These are phyloP conservation scores for Zeuzera pyrina DNA, from an alignment of 2,888 invertebrate species.

Conservation along the genomic window DNA sequence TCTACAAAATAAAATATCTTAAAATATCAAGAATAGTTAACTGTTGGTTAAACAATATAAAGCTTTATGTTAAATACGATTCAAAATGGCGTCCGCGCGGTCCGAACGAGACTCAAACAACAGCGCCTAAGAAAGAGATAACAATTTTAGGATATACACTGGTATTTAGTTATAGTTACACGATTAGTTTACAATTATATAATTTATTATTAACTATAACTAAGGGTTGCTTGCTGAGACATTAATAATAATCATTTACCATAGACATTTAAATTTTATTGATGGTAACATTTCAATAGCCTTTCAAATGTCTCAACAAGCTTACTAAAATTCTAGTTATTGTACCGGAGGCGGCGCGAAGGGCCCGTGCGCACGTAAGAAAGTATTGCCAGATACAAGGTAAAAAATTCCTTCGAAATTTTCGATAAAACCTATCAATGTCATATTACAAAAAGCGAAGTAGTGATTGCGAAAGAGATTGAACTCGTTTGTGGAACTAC, in stretches of 20 bases:
- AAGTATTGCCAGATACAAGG: slow-evolving; percentile 27
- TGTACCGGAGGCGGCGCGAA: slow-evolving; percentile 42
- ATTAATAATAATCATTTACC: slow-evolving; percentile 17
- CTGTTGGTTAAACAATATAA: not conserved
- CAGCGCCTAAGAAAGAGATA: slow-evolving; percentile 73
- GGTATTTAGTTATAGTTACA: slow-evolving; percentile 46
- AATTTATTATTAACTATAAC: slow-evolving; percentile 32
- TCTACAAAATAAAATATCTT: not conserved
- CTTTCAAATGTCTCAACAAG: slow-evolving; percentile 39
- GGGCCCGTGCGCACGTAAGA: slow-evolving; percentile 35
- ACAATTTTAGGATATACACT: slow-evolving; percentile 62
- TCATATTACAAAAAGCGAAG: no score
- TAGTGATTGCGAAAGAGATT: no score
- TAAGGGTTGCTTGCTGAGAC: slow-evolving; percentile 41
- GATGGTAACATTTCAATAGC: slow-evolving; percentile 17
- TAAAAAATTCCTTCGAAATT: no score
- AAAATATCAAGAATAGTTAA: not conserved
- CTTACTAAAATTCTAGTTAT: slow-evolving; percentile 44
- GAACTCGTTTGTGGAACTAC: no score
- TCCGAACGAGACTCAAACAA: slow-evolving; percentile 51
- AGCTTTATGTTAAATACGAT: not conserved
- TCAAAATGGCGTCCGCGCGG: slow-evolving; percentile 28
- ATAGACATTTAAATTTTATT: no score
- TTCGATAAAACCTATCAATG: no score
- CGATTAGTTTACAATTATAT: slow-evolving; percentile 43